Conservation (phyloP, 2,888 invertebrate species). For the Leptothorax acervorum region DNA sequence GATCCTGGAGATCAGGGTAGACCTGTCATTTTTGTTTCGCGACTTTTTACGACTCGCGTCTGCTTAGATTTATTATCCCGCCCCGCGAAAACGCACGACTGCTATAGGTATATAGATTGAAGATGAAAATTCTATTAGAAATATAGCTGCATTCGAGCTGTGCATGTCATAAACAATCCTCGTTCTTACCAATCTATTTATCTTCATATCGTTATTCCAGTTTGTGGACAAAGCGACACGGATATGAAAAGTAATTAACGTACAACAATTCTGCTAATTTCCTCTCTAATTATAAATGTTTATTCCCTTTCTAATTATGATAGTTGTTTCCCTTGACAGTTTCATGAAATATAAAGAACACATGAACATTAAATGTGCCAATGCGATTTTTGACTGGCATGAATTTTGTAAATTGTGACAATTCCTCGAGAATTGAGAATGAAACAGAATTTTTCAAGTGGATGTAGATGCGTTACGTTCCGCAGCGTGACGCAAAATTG, state of each 20-base stretch:
- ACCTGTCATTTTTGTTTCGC: neutral
- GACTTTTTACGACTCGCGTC: neutral
- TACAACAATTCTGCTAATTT: neutral
- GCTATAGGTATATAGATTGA: neutral
- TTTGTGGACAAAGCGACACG: neutral
- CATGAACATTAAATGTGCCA: neutral
- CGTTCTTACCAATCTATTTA: neutral
- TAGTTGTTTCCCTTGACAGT: neutral
- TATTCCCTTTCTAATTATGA: neutral
- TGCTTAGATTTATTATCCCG: neutral
- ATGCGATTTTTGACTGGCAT: neutral
- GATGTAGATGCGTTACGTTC: neutral
- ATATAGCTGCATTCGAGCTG: neutral
- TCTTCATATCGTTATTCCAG: neutral
- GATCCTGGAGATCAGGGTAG: neutral
- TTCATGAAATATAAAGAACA: neutral
- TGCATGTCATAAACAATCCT: too few species aligned
- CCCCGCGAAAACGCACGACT: neutral
- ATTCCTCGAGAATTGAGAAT: too few species aligned
- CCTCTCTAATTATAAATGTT: neutral
- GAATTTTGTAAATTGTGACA: neutral
- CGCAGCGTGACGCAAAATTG: neutral
- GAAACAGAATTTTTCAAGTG: neutral
- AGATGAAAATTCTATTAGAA: neutral
- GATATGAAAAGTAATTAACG: neutral